phyloP scores from a whole-genome alignment of 2,113 vertebrate species.

The Pica pica region DNA sequence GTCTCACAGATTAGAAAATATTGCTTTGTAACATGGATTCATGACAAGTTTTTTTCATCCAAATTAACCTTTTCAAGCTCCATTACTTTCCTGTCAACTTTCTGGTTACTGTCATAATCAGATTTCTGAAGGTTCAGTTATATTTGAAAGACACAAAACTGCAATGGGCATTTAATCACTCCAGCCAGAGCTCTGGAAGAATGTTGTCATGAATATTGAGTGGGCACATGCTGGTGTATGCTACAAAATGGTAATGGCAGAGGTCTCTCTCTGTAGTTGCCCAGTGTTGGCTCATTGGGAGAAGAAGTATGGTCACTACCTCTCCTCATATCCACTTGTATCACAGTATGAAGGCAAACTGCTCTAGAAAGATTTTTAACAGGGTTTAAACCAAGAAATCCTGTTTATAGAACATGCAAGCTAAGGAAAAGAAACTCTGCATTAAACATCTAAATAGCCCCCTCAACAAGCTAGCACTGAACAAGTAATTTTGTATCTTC shows the following conservation, averaged over 20 bases:
- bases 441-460: not conserved
- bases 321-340: not conserved
- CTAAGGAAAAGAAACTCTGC: not conserved
- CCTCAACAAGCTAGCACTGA: not conserved
- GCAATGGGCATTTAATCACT: not conserved
- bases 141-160: conserved; percentile 1
- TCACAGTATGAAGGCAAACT: not conserved
- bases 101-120: conserved; percentile 11
- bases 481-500: not conserved
- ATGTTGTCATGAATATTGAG: not conserved
- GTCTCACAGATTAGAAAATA: conserved; percentile 50
- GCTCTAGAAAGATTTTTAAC: not conserved
- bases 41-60: conserved; percentile 12
- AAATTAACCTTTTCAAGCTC: conserved; percentile 47
- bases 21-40: not conserved
- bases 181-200: not conserved
- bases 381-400: not conserved
- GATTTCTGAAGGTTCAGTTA: conserved; percentile 8
- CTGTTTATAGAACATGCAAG: not conserved
- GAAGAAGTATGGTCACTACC: not conserved
- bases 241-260: not conserved
- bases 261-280: not conserved
- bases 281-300: not conserved
- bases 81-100: conserved; percentile 37
- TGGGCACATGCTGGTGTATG: not conserved